These are phyloP conservation scores for Lasiurus cinereus DNA, from an alignment of 2,113 vertebrate species.

Conservation along the genomic window DNA sequence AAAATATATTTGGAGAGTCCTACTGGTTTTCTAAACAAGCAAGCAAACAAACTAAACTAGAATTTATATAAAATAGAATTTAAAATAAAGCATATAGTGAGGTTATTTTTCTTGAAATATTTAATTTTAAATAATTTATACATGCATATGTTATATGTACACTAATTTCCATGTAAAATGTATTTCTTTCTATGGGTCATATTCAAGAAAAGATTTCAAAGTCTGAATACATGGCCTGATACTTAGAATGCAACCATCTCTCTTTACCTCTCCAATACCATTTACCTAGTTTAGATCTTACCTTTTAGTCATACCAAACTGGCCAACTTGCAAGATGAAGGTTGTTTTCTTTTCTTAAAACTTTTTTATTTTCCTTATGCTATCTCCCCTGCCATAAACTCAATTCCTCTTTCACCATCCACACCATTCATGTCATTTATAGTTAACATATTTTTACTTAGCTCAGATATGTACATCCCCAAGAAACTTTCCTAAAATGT, in stretches of 20 bases:
- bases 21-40: neutral
- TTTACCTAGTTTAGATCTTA: neutral
- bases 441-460: neutral
- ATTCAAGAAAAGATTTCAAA: neutral
- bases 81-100: neutral
- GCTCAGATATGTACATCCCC: neutral
- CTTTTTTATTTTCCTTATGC: neutral
- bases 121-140: neutral
- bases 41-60: slow-evolving; percentile 2
- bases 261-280: neutral
- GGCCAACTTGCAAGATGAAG: neutral
- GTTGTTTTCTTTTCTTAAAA: neutral
- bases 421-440: neutral
- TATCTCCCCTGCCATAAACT: neutral
- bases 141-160: neutral
- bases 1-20: slow-evolving; percentile 12
- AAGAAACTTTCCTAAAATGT: neutral
- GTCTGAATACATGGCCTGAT: neutral
- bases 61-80: neutral
- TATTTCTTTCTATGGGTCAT: slow-evolving; percentile 22
- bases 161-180: neutral
- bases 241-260: neutral
- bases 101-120: neutral
- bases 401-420: neutral
- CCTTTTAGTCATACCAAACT: neutral